phyloP scores from a whole-genome alignment of 92 coral and sea anemone species.

The Porites divaricata region DNA sequence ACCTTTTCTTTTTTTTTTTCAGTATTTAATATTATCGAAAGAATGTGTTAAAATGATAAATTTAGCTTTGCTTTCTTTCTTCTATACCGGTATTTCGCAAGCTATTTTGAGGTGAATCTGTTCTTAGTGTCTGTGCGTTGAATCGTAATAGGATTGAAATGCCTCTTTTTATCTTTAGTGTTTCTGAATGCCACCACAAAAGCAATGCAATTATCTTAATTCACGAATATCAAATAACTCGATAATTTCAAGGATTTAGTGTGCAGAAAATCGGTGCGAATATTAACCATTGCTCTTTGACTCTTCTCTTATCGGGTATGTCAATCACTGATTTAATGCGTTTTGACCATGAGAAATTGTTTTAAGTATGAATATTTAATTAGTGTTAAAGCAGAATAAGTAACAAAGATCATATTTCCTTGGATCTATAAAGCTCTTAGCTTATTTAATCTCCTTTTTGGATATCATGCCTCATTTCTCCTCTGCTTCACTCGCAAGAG shows the following conservation, averaged over 20 bases:
- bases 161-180: conserved; percentile 25
- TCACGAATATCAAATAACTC: conserved; percentile 14
- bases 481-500: not conserved
- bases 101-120: not conserved
- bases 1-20: no score
- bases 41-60: conserved; percentile 1
- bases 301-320: not conserved
- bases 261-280: not conserved
- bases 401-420: conserved; percentile 22
- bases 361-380: not conserved
- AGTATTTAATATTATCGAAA: not conserved
- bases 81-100: not conserved
- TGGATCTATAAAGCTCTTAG: conserved; percentile 5
- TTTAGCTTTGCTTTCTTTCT: not conserved
- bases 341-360: conserved; percentile 14
- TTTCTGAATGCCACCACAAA: conserved; percentile 5
- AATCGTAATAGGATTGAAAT: conserved; percentile 12
- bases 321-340: conserved; percentile 3
- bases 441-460: not conserved
- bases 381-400: not conserved
- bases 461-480: conserved; percentile 8
- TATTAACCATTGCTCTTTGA: not conserved
- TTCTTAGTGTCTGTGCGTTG: not conserved
- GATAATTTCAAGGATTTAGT: not conserved
- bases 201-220: conserved; percentile 16